These are phyloP conservation scores for Anastrepha obliqua DNA, from an alignment of 1,140 invertebrate genomes.

Conservation along the genomic window DNA sequence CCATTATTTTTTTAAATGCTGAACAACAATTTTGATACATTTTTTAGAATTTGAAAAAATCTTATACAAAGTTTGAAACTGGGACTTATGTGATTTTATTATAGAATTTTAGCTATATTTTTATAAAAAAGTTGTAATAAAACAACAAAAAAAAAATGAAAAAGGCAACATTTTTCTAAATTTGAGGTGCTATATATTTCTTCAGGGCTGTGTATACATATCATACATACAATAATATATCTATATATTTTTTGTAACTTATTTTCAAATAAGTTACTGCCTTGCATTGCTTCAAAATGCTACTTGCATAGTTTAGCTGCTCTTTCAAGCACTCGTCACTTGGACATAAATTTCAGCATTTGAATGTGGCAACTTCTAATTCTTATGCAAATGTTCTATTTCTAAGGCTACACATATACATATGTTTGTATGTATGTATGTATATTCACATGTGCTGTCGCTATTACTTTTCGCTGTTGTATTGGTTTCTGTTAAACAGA, in stretches of 20 bases:
- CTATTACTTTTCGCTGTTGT: too few relatives aligned
- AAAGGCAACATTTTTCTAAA: too few relatives aligned
- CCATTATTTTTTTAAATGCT: too few relatives aligned
- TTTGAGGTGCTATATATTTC: too few relatives aligned
- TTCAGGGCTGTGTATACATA: background rate
- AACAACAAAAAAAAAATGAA: too few relatives aligned
- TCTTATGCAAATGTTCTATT: background rate
- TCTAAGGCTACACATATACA: background rate
- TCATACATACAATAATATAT: background rate
- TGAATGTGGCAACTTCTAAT: background rate
- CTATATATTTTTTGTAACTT: background rate
- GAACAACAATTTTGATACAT: too few relatives aligned
- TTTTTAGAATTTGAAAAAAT: too few relatives aligned
- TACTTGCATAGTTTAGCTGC: background rate
- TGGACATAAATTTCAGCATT: background rate
- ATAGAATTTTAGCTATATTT: too few relatives aligned
- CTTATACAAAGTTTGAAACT: too few relatives aligned
- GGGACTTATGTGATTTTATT: too few relatives aligned
- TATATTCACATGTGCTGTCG: too few relatives aligned
- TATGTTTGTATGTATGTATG: background rate
- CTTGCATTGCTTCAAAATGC: background rate
- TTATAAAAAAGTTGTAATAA: too few relatives aligned
- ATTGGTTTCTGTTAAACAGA: background rate
- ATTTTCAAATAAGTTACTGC: background rate
- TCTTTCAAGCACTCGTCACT: background rate